Conservation (phyloP, 92 coral and sea anemone genomes). For the Phenganax marumi region DNA sequence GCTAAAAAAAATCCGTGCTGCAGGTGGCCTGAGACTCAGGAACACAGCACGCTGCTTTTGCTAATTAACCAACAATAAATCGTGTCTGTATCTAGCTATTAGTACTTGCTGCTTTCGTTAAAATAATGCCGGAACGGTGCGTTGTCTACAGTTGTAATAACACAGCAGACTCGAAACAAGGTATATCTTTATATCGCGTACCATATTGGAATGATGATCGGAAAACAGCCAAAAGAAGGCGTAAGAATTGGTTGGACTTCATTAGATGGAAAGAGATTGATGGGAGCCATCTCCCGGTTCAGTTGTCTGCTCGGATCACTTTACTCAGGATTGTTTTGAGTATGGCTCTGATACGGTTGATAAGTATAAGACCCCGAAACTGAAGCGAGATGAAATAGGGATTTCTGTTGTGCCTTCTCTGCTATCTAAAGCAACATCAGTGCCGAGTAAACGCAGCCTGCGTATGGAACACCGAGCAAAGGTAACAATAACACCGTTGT, state of each 20-base stretch:
- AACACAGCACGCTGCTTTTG: constrained; percentile 24
- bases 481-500: not conserved
- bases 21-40: constrained; percentile 43
- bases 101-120: not conserved
- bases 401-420: constrained; percentile 3
- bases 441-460: not conserved
- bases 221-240: not conserved
- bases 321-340: constrained; percentile 13
- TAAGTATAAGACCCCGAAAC: not conserved
- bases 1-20: constrained; percentile 22
- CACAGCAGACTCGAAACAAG: not conserved
- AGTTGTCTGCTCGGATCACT: constrained; percentile 35
- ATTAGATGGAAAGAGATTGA: not conserved
- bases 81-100: not conserved
- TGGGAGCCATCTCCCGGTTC: constrained; percentile 41
- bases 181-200: not conserved
- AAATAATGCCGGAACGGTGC: constrained; percentile 16
- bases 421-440: not conserved
- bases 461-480: not conserved
- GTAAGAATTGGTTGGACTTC: constrained; percentile 19
- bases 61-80: not conserved
- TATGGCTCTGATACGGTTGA: constrained; percentile 8
- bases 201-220: constrained; percentile 4
- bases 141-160: not conserved
- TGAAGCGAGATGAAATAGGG: constrained; percentile 11